Percentiles rank a stretch among this genome's conserved stretches.
Evolutionary conservation across 2,888 invertebrate species (phyloP).

Genomic region (Andrena chrysosceles): DNA sequence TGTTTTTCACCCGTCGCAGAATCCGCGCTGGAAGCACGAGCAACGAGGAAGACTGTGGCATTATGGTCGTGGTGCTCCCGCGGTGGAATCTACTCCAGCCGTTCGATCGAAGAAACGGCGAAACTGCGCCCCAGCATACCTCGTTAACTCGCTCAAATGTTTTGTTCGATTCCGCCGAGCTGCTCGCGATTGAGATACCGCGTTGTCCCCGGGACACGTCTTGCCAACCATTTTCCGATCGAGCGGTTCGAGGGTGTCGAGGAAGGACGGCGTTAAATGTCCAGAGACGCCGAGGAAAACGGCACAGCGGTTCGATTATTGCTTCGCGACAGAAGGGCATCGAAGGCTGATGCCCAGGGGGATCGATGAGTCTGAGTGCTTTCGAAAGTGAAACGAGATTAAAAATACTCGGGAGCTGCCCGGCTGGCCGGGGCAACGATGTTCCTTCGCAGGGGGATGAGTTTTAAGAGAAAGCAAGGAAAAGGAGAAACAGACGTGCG

Average conservation of each 20-base stretch:
- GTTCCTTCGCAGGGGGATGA: background rate
- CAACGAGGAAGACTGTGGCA: conserved; percentile 1
- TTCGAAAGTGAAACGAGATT: conserved; percentile 52
- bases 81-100: conserved; percentile 35
- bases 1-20: conserved; percentile 10
- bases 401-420: conserved; percentile 50
- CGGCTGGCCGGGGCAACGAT: background rate
- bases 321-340: conserved; percentile 34
- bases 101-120: conserved; percentile 45
- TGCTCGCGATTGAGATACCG: conserved; percentile 42
- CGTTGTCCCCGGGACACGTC: conserved; percentile 22
- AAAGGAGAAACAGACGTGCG: background rate
- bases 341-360: background rate
- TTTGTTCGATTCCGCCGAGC: conserved; percentile 34
- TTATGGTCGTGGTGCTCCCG: background rate
- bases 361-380: conserved; percentile 42
- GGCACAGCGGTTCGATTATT: conserved; percentile 31
- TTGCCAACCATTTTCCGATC: conserved; percentile 31
- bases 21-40: conserved; percentile 29
- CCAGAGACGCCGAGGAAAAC: conserved; percentile 5
- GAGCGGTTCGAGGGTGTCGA: conserved; percentile 24
- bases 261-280: conserved; percentile 28
- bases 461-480: background rate
- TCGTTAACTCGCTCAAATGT: conserved; percentile 50
- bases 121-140: conserved; percentile 30